Percentiles rank a stretch among this genome's conserved stretches.
Conservation (phyloP, 2,113 vertebrate species). For the Pteropus alecto region DNA sequence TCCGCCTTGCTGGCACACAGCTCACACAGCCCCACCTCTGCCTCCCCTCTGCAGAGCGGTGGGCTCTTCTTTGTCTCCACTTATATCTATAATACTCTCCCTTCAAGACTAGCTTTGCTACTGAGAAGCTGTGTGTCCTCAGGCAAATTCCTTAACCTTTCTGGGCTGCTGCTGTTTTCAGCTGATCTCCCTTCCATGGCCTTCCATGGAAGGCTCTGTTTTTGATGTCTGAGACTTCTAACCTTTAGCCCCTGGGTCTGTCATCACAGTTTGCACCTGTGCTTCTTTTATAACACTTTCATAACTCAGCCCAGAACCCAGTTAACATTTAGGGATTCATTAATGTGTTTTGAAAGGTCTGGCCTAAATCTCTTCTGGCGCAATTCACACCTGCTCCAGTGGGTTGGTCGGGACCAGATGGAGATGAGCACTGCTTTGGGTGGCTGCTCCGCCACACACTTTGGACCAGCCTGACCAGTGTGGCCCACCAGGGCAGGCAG, state of each 20-base stretch:
- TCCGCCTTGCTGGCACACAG: fast-evolving
- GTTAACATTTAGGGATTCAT: background rate
- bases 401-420: background rate
- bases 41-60: background rate
- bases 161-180: background rate
- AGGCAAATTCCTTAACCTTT: background rate
- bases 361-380: background rate
- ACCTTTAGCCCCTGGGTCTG: background rate
- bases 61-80: background rate
- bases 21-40: background rate
- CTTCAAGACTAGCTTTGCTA: background rate
- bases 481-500: background rate
- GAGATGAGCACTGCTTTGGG: background rate
- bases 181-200: background rate
- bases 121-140: background rate
- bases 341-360: background rate
- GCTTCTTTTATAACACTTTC: background rate
- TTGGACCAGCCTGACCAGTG: background rate
- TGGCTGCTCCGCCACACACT: background rate
- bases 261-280: background rate
- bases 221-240: background rate
- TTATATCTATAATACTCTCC: fast-evolving
- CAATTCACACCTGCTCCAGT: background rate
- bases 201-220: background rate
- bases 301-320: background rate